A percentile compares a stretch with the other conserved stretches of the same genome.
Conservation (phyloP, 2,797 vertebrate genomes). For the Cynodonichthys magdalenae region DNA sequence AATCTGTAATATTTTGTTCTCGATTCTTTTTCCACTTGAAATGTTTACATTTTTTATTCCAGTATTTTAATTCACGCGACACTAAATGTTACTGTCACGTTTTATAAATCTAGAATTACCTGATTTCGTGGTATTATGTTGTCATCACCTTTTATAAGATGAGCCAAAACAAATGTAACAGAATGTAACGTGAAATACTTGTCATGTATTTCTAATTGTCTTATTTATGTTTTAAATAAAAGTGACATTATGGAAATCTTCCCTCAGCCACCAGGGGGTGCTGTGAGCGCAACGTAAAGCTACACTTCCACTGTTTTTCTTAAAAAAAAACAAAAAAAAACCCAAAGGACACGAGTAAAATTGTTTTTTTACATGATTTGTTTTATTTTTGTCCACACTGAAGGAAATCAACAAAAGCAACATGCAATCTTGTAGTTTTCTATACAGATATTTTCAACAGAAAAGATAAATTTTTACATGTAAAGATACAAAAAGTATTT, state of each 20-base stretch:
- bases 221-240: constrained; percentile 52
- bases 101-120: neutral
- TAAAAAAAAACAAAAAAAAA: constrained; percentile 11
- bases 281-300: neutral
- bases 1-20: neutral
- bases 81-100: neutral
- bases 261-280: constrained; percentile 33
- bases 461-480: constrained; percentile 48
- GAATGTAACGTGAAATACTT: constrained; percentile 47
- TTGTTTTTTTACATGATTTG: constrained; percentile 34
- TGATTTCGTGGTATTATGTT: too few species aligned
- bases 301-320: neutral
- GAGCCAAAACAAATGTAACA: constrained; percentile 13
- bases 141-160: neutral
- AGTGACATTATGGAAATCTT: constrained; percentile 17
- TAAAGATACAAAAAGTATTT: constrained; percentile 54
- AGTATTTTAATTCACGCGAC: constrained; percentile 27
- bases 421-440: constrained; percentile 26
- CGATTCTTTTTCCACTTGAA: constrained; percentile 8
- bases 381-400: constrained; percentile 55
- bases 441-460: constrained; percentile 39
- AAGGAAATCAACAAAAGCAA: constrained; percentile 57
- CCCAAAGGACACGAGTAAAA: neutral
- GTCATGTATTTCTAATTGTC: constrained; percentile 21
- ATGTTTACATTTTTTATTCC: constrained; percentile 27